Conservation (phyloP, 2,113 vertebrate genomes). For the Spizaetus ornatus region DNA sequence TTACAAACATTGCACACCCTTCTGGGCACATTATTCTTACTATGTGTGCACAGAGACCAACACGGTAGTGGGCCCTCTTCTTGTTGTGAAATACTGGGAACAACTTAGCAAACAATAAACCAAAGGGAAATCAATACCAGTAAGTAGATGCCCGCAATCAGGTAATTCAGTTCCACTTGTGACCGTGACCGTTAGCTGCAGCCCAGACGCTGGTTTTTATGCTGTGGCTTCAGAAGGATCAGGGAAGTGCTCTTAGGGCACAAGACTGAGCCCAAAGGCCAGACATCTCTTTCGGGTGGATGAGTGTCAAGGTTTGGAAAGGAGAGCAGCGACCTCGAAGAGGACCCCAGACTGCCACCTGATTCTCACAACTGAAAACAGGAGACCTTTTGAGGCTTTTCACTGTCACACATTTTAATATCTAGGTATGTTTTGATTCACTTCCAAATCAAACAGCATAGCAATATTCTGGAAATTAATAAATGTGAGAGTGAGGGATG, state of each 20-base stretch:
- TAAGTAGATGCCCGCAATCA: neutral
- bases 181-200: neutral
- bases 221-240: neutral
- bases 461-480: conserved; percentile 43
- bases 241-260: neutral
- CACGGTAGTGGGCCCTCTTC: neutral
- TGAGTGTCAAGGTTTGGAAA: neutral
- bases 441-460: conserved; percentile 45
- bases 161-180: neutral
- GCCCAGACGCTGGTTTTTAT: neutral
- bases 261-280: neutral
- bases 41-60: neutral
- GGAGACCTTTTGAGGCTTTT: neutral
- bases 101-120: neutral
- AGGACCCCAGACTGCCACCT: neutral
- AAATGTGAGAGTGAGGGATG: conserved; percentile 4
- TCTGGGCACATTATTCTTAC: neutral
- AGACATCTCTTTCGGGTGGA: neutral
- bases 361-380: neutral
- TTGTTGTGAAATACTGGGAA: neutral
- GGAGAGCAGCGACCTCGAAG: neutral
- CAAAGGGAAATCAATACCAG: neutral
- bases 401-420: neutral
- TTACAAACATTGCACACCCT: neutral
- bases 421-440: neutral